Evolutionary conservation across 2,888 invertebrate species (phyloP), one percentile per base, ranked within the genome.

Genomic region (Cyclophora albipunctata): DNA sequence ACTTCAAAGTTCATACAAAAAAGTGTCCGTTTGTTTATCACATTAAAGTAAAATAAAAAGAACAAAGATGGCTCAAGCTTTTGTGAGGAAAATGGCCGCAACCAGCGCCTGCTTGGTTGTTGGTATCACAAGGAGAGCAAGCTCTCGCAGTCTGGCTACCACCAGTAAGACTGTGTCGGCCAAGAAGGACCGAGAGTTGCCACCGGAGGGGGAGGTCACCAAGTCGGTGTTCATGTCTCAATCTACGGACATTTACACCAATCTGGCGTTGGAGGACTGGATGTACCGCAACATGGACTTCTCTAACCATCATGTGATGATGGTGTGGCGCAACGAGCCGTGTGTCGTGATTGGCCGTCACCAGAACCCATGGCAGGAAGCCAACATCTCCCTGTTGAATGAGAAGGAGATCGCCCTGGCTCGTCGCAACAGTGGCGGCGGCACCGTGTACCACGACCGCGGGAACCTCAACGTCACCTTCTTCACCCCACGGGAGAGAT

Each of bases 181-280:
- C 0, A 80, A 78, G 57, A 78, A 76, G 55, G 78, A 78, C 42
- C 65, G 70, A 41, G 71, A 74, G 54, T 63, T 76, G 56, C 80
- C 79, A 34, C 63, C 71, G 55, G 85, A 85, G 77, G 69, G 71
- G 71, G 89, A 92, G 72, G 91, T 95, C 64, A 92, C 92, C 61
- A 96, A 96, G 84, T 95, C 95, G 1, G 96, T 98, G 44, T 96
- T 96, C 69, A 95, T 98, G 75, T 98, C 98, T 0, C 95, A 95
- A 78, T 97, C 96, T 0, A 92, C 92, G 55, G 95, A 98, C 75
- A 94, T 99, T 60, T 97, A 92, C 74, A 94, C 95, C 5, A 99
- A 99, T 84, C 86, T 99, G 69, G 98, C 99, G 3, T 82, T 99
- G 51, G 99, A 99, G 82, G 97, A 98, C 78, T 98, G 98, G 98